Conservation (phyloP, 1,140 invertebrate genomes). For the Drosophila auraria region DNA sequence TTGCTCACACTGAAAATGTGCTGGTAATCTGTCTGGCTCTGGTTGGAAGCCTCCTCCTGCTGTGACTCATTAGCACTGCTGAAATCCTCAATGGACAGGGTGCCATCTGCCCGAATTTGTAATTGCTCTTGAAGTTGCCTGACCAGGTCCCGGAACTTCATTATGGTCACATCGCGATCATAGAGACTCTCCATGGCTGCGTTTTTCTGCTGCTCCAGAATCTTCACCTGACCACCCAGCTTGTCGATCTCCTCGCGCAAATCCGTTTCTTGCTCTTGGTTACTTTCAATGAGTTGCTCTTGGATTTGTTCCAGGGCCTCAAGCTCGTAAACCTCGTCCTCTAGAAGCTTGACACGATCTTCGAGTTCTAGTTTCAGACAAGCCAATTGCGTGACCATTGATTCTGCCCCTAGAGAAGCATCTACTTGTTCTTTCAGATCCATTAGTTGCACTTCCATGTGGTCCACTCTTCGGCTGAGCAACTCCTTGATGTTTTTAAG, state of each 20-base stretch:
- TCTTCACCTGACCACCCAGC: slow-evolving; percentile 91
- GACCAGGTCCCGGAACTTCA: slow-evolving; percentile 97
- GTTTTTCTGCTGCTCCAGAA: slow-evolving; percentile 91
- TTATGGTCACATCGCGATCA: slow-evolving; percentile 96
- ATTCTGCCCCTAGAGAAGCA: slow-evolving; percentile 97
- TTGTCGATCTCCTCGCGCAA: slow-evolving; percentile 97
- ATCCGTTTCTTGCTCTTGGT: slow-evolving; percentile 95
- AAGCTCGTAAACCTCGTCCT: slow-evolving; percentile 95
- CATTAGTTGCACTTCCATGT: slow-evolving; percentile 94
- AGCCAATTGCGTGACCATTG: slow-evolving; percentile 98
- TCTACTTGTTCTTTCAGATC: slow-evolving; percentile 91
- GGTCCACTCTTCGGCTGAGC: slow-evolving; percentile 89
- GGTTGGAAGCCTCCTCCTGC: slow-evolving; percentile 80
- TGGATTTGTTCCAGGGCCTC: slow-evolving; percentile 92
- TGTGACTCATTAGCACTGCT: slow-evolving; percentile 84
- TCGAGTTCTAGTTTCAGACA: slow-evolving; percentile 96
- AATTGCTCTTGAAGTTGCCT: slow-evolving; percentile 92
- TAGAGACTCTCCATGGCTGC: slow-evolving; percentile 95
- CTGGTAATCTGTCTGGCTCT: slow-evolving; percentile 92
- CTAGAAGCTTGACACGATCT: slow-evolving; percentile 93
- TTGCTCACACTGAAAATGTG: slow-evolving; percentile 95
- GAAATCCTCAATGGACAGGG: slow-evolving; percentile 73
- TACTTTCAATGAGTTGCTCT: slow-evolving; percentile 91
- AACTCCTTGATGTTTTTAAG: slow-evolving; percentile 94
- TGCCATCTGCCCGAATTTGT: slow-evolving; percentile 64